These are phyloP conservation scores for Pangasianodon hypophthalmus DNA, from an alignment of 2,113 vertebrate genomes.

Conservation along the genomic window DNA sequence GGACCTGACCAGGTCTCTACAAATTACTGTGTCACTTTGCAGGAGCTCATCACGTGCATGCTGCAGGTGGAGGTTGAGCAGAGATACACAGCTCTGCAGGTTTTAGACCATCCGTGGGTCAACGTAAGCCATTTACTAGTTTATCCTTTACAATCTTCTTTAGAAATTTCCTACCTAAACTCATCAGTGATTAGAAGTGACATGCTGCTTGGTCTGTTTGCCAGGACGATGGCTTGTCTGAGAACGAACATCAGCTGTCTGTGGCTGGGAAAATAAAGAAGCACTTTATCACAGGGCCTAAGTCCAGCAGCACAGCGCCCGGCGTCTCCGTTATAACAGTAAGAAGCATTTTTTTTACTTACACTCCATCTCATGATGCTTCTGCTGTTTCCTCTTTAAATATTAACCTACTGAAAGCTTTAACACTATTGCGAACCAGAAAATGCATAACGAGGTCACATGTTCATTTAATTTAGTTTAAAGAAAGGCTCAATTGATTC, in stretches of 20 bases:
- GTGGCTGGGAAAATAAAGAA: slow-evolving; percentile 97
- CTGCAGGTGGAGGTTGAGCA: slow-evolving; percentile 89
- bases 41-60: slow-evolving; percentile 94
- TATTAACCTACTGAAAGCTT: not conserved
- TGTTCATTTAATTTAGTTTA: not conserved
- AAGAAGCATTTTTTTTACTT: slow-evolving; percentile 67
- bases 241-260: slow-evolving; percentile 88
- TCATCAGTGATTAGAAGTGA: not conserved
- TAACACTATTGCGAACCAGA: not conserved
- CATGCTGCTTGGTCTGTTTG: not conserved
- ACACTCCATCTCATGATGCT: not conserved
- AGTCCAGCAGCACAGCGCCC: slow-evolving; percentile 84
- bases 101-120: slow-evolving; percentile 95
- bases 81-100: slow-evolving; percentile 88
- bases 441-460: not conserved
- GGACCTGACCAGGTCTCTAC: not conserved
- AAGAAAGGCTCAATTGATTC: too few species aligned
- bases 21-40: slow-evolving; percentile 44
- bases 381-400: not conserved
- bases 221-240: slow-evolving; percentile 88
- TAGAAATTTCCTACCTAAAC: too few species aligned
- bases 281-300: slow-evolving; percentile 91
- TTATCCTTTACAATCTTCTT: not conserved
- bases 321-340: slow-evolving; percentile 97
- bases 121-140: slow-evolving; percentile 80